Evolutionary conservation across 1,140 invertebrate species (phyloP), one percentile per base, ranked within the genome.

Genomic region (Camponotus vicinus): DNA sequence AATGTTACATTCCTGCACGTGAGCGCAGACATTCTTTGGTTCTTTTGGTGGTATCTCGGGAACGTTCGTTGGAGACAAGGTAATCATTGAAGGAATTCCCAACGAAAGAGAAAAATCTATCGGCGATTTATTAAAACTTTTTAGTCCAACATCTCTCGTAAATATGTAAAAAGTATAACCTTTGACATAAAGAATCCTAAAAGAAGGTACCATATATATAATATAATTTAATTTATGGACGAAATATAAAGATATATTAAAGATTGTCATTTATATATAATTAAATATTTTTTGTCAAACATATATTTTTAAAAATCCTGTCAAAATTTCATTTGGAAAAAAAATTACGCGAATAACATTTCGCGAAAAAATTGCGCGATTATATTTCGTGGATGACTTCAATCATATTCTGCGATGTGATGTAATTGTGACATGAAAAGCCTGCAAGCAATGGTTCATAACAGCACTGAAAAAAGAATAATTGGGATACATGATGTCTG

Each of bases 351-450:
- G 45, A 52, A 52, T 52, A 18, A 18, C 15, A 52, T 52, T 27
- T 0, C 4, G 15, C 40, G 59, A 32, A 66, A 66, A 78, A 45
- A 78, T 78, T 49, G 59, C 9, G 21, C 40, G 15, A 37, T 45
- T 34, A 37, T 83, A 75, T 71, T 49, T 57, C 55, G 79, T 40
- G 21, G n/a, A 61, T 75, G 21, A 40, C 40, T 83, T 83, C 69
- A 49, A 45, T 83, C 27, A 27, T 32, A 27, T 63, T 32, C 79
- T 49, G 37, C 69, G 57, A 49, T 82, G 40, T 42, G 55, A 45
- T 61, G 70, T 40, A 73, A 73, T 75, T 71, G 37, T 63, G 27
- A 75, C 69, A n/a, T 75, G 42, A 83, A 75, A 83, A 83, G 67
- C 42, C 69, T 73, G 37, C 52, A n/a, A 75, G 79, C 79, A 63